phyloP scores from a whole-genome alignment of 2,888 invertebrate genomes.

The Epinotia bilunana region DNA sequence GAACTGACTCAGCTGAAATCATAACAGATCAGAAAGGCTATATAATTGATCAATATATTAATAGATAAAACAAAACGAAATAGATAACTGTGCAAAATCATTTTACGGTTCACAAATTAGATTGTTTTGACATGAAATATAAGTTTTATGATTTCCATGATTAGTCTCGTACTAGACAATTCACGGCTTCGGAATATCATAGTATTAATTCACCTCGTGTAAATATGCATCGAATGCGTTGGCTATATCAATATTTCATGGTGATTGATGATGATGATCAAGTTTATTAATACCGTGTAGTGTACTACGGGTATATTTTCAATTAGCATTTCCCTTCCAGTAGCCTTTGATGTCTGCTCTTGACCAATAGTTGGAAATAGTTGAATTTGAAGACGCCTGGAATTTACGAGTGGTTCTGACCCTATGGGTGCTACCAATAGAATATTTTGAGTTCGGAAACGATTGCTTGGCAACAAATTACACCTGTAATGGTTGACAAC shows the following conservation, averaged over 20 bases:
- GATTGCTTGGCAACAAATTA: constrained; percentile 74
- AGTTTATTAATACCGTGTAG: no score
- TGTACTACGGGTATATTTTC: background rate
- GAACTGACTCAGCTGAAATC: no score
- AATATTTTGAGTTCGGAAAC: constrained; percentile 70
- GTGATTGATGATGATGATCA: no score
- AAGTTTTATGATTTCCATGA: no score
- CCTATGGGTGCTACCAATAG: constrained; percentile 76
- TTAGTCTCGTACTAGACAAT: no score
- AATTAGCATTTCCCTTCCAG: constrained; percentile 24
- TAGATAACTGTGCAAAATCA: background rate
- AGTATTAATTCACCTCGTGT: no score
- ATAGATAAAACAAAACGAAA: background rate
- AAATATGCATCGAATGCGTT: no score
- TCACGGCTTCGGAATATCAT: no score
- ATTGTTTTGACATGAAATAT: no score
- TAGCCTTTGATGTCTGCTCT: constrained; percentile 53
- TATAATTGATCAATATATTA: background rate
- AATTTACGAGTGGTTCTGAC: constrained; percentile 80
- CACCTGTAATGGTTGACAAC: constrained; percentile 48
- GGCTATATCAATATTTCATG: no score
- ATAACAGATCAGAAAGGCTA: background rate
- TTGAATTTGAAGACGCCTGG: constrained; percentile 82
- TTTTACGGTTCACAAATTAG: no score
- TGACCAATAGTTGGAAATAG: constrained; percentile 81